These are phyloP conservation scores for Lampropteryx suffumata DNA, from an alignment of 2,888 invertebrate species.

Conservation along the genomic window DNA sequence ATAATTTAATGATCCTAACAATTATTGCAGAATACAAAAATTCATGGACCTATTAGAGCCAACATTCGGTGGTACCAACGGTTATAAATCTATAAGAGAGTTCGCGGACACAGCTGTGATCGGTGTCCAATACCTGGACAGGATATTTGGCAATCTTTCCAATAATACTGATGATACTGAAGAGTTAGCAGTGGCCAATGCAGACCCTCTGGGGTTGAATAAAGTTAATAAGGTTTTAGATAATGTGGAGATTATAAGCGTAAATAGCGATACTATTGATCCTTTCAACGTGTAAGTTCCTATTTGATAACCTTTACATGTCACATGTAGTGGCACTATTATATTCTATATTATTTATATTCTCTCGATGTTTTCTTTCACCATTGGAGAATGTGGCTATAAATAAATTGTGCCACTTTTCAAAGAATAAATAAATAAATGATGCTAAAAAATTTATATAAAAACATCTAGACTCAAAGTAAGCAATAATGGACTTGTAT, in stretches of 20 bases:
- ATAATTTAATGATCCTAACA: not conserved
- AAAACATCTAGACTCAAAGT: no score
- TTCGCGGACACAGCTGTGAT: slow-evolving; percentile 50
- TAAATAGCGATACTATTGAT: slow-evolving; percentile 45
- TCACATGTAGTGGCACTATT: no score
- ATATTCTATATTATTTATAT: not conserved
- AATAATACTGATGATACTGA: slow-evolving; percentile 29
- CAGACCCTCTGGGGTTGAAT: slow-evolving; percentile 28
- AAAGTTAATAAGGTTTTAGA: slow-evolving; percentile 46
- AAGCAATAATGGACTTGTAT: no score
- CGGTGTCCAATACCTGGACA: slow-evolving; percentile 58
- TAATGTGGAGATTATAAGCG: slow-evolving; percentile 45
- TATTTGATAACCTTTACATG: no score
- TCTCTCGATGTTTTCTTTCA: no score
- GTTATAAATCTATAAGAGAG: slow-evolving; percentile 57
- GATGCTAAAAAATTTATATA: no score
- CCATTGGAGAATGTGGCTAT: no score
- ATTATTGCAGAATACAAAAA: slow-evolving; percentile 61
- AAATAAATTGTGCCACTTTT: no score
- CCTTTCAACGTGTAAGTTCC: slow-evolving; percentile 67
- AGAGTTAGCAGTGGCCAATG: slow-evolving; percentile 13
- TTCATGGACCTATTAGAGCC: slow-evolving; percentile 65
- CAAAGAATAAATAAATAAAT: no score
- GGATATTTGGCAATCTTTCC: slow-evolving; percentile 45
- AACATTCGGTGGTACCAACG: slow-evolving; percentile 64